Conservation (phyloP, 2,113 vertebrate genomes). For the Micronycteris hirsuta region DNA sequence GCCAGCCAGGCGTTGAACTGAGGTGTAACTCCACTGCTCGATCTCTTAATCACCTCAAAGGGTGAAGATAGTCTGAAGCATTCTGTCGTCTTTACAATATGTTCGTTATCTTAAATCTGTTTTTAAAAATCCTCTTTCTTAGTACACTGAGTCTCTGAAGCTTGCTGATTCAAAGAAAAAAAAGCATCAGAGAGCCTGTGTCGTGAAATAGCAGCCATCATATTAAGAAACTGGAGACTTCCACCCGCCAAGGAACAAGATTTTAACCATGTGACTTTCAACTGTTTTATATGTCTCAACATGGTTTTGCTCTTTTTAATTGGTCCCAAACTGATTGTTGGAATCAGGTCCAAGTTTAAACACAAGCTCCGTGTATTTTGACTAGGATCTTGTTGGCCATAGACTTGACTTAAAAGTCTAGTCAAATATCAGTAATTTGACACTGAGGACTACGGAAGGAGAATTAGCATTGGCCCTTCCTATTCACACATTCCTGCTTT, state of each 20-base stretch:
- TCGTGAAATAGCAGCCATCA: background rate
- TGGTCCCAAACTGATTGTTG: slow-evolving; percentile 2
- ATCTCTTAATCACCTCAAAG: background rate
- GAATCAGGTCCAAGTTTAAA: slow-evolving; percentile 46
- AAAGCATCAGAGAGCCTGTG: slow-evolving; percentile 23
- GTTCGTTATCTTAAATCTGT: background rate
- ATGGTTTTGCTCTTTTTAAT: slow-evolving; percentile 5
- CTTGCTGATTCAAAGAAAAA: slow-evolving; percentile 41
- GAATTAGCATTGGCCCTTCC: background rate
- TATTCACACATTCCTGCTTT: background rate
- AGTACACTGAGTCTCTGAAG: slow-evolving; percentile 1
- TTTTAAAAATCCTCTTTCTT: slow-evolving; percentile 31
- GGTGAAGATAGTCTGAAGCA: slow-evolving; percentile 1
- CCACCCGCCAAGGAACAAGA: background rate
- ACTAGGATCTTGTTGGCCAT: background rate
- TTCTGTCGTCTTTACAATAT: background rate
- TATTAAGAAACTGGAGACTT: background rate
- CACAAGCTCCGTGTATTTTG: slow-evolving; percentile 5
- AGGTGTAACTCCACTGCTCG: background rate
- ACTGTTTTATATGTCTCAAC: background rate
- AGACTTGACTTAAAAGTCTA: slow-evolving; percentile 24
- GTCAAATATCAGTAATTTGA: background rate
- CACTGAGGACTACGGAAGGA: background rate
- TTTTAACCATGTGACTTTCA: slow-evolving; percentile 6
- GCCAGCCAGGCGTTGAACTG: background rate